These are phyloP conservation scores for Chironomus tentans DNA, from an alignment of 2,888 invertebrate species.

Conservation along the genomic window DNA sequence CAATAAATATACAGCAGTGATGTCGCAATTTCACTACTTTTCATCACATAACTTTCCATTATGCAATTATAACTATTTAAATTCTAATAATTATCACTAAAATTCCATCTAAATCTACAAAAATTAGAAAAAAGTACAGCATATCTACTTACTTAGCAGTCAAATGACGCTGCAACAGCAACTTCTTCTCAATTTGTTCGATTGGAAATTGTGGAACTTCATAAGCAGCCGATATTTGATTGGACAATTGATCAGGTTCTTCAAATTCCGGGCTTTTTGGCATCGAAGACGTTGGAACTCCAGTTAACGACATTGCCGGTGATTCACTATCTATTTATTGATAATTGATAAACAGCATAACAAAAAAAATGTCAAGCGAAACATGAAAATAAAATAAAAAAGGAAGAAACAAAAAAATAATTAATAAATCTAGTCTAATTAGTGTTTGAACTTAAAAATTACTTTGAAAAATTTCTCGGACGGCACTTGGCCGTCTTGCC, in stretches of 20 bases:
- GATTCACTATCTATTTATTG: constrained; percentile 17
- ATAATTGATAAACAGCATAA: not conserved
- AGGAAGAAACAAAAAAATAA: not conserved
- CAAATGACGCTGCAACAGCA: constrained; percentile 79
- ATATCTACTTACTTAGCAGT: constrained; percentile 66
- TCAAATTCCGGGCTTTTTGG: constrained; percentile 17
- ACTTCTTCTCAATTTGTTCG: constrained; percentile 90
- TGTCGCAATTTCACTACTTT: too few relatives aligned
- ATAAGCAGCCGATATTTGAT: constrained; percentile 90
- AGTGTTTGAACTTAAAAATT: not conserved
- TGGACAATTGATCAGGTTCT: constrained; percentile 49
- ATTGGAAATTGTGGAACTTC: constrained; percentile 98
- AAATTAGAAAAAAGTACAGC: not conserved
- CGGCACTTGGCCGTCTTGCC: not conserved
- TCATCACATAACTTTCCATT: too few relatives aligned
- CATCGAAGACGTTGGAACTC: not conserved
- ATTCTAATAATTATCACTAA: not conserved
- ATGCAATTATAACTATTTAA: not conserved
- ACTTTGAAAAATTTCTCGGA: not conserved
- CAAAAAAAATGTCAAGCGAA: not conserved
- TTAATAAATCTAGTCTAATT: not conserved
- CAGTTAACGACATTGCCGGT: constrained; percentile 22
- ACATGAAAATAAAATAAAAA: not conserved
- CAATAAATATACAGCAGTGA: too few relatives aligned
- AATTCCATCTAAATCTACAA: not conserved